Evolutionary conservation across 2,113 vertebrate genomes (phyloP).

Genomic region (Atherinomorus stipes): DNA sequence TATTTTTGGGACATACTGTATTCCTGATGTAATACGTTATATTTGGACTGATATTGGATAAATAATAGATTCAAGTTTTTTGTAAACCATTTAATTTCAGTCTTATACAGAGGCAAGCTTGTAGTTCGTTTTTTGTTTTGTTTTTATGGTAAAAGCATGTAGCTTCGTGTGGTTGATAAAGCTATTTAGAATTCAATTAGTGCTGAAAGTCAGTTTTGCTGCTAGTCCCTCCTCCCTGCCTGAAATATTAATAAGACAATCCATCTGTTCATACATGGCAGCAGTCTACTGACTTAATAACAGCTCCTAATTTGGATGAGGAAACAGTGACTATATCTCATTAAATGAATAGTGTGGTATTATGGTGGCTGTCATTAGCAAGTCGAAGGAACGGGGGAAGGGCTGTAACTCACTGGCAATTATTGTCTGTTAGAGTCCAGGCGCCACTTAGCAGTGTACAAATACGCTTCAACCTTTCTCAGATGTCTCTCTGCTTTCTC

Average conservation of each 20-base stretch:
- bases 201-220: constrained; percentile 64
- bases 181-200: constrained; percentile 62
- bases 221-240: constrained; percentile 50
- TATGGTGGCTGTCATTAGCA: constrained; percentile 50
- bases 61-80: too few relatives aligned
- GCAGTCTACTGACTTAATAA: constrained; percentile 70
- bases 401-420: constrained; percentile 26
- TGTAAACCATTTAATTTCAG: background rate
- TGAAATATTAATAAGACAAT: constrained; percentile 75
- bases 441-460: constrained; percentile 17
- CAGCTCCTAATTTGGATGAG: constrained; percentile 65
- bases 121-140: constrained; percentile 11
- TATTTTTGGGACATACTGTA: background rate
- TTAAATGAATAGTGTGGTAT: constrained; percentile 54
- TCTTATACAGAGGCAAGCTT: background rate
- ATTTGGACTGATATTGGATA: too few relatives aligned
- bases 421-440: constrained; percentile 47
- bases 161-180: constrained; percentile 50
- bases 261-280: constrained; percentile 71
- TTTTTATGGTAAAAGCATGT: background rate
- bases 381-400: constrained; percentile 25
- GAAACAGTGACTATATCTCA: constrained; percentile 72
- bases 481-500: constrained; percentile 39
- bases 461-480: constrained; percentile 50
- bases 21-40: background rate